Evolutionary conservation across 2,888 invertebrate species (phyloP).

Genomic region (Augiades crinisus): DNA sequence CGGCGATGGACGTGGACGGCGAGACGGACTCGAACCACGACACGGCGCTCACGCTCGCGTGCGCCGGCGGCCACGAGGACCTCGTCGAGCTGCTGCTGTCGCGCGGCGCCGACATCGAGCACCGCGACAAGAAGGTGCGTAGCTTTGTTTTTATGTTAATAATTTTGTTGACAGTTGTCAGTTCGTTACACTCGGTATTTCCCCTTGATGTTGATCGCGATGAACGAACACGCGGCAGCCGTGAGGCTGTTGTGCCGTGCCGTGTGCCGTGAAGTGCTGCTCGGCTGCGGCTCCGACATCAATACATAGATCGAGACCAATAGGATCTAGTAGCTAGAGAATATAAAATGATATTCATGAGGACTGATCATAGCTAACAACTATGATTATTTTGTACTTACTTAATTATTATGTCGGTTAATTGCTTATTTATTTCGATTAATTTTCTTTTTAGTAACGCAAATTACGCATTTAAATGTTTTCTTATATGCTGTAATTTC

Average conservation of each 20-base stretch:
- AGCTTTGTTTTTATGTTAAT: background rate
- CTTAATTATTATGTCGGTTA: too few relatives aligned
- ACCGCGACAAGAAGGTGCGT: constrained; percentile 94
- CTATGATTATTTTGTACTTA: too few relatives aligned
- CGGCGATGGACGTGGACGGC: constrained; percentile 96
- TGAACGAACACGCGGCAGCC: constrained; percentile 96
- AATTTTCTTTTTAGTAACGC: too few relatives aligned
- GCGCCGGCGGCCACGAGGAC: constrained; percentile 98
- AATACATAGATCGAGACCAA: constrained; percentile 99
- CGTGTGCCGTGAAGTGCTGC: too few relatives aligned
- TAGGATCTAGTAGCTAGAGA: too few relatives aligned
- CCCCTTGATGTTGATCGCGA: constrained; percentile 99
- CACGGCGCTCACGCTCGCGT: constrained; percentile 98
- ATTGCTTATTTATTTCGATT: too few relatives aligned
- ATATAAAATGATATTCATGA: too few relatives aligned
- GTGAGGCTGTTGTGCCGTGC: too few relatives aligned
- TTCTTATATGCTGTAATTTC: too few relatives aligned
- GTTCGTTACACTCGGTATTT: constrained; percentile 98
- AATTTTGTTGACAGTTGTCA: too few relatives aligned
- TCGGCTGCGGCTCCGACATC: constrained; percentile 99
- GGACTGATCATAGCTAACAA: too few relatives aligned
- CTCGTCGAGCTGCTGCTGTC: constrained; percentile 95
- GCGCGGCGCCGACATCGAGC: constrained; percentile 97
- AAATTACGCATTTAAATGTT: too few relatives aligned
- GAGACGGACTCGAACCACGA: constrained; percentile 99